Conservation (phyloP, 2,113 vertebrate species). For the Pterocles orientalis region DNA sequence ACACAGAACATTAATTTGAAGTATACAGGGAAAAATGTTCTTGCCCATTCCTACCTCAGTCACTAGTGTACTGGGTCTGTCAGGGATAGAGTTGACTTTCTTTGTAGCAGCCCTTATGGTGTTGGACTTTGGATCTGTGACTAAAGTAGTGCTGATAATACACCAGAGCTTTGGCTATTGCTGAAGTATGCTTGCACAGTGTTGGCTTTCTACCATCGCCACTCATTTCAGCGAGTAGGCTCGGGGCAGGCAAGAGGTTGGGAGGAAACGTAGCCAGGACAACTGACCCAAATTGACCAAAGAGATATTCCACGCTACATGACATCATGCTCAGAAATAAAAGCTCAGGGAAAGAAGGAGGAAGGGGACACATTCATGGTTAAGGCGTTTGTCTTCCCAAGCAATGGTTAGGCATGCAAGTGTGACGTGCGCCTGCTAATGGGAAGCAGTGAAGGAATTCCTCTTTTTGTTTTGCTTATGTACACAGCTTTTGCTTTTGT, state of each 20-base stretch:
- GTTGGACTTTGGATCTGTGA: not conserved
- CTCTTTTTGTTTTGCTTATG: not conserved
- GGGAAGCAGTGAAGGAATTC: not conserved
- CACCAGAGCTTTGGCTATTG: not conserved
- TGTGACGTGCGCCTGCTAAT: not conserved
- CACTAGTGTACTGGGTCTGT: not conserved
- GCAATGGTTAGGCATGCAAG: accelerated
- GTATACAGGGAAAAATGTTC: not conserved
- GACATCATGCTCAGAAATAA: too few species aligned
- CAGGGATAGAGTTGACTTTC: not conserved
- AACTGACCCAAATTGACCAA: too few species aligned
- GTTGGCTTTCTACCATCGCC: not conserved
- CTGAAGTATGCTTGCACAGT: not conserved
- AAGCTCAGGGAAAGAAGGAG: not conserved
- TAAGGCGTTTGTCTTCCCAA: not conserved
- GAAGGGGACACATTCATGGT: not conserved
- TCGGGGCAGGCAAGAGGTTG: too few species aligned
- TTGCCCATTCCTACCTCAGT: not conserved
- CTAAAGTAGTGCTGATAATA: not conserved
- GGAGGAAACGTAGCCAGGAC: not conserved
- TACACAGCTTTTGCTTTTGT: not conserved
- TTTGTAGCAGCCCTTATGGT: not conserved
- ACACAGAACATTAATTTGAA: not conserved
- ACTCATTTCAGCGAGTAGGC: not conserved
- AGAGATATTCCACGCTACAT: too few species aligned